These are phyloP conservation scores for Tipula vernalis DNA, from an alignment of 2,888 invertebrate genomes.

Conservation along the genomic window DNA sequence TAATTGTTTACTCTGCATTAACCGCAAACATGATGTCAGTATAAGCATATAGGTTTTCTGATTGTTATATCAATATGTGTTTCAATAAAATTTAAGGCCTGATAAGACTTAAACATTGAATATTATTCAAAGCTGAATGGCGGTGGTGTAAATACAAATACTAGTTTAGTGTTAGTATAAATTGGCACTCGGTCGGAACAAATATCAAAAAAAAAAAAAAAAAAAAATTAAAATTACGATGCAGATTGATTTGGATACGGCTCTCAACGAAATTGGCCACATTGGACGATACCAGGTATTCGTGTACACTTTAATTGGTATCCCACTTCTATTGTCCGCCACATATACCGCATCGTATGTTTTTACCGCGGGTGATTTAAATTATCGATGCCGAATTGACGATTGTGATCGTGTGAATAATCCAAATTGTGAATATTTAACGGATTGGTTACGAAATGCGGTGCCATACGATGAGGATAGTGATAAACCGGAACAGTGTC, in stretches of 20 bases:
- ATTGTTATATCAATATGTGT: neutral
- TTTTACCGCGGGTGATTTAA: neutral
- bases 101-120: neutral
- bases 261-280: neutral
- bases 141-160: neutral
- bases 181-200: too few species aligned
- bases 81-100: neutral
- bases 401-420: neutral
- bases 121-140: neutral
- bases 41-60: neutral
- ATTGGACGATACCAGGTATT: neutral
- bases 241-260: neutral
- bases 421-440: neutral
- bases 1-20: neutral
- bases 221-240: too few species aligned
- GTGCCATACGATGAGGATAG: conserved; percentile 18
- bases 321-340: neutral
- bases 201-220: too few species aligned
- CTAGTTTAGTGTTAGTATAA: too few species aligned
- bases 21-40: neutral
- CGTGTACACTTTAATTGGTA: neutral
- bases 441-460: neutral
- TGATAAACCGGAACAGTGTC: conserved; percentile 17
- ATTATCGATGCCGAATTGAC: neutral
- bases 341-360: neutral